A percentile compares a stretch with the other conserved stretches of the same genome.
Conservation (phyloP, 2,113 vertebrate genomes). For the Gymnobelideus leadbeateri region DNA sequence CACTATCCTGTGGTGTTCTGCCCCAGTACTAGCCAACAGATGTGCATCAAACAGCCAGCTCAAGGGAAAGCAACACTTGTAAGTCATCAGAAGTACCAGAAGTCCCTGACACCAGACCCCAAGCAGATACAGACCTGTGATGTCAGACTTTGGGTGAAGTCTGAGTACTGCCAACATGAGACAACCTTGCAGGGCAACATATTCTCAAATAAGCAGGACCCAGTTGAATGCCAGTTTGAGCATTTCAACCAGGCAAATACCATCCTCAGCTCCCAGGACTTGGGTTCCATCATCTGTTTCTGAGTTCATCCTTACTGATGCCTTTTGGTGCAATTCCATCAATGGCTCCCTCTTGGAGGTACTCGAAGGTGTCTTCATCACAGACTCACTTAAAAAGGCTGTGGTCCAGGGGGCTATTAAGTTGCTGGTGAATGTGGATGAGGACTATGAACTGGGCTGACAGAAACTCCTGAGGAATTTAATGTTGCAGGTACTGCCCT, state of each 20-base stretch:
- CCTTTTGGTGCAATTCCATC: slow-evolving; percentile 98
- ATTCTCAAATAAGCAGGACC: slow-evolving; percentile 98
- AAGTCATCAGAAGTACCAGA: slow-evolving; percentile 91
- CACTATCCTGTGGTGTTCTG: slow-evolving; percentile 91
- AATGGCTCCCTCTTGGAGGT: slow-evolving; percentile 96
- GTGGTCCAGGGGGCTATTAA: slow-evolving; percentile 98
- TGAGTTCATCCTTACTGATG: slow-evolving; percentile 98
- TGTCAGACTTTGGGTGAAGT: slow-evolving; percentile 95
- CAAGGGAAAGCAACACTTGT: slow-evolving; percentile 87
- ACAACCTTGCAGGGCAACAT: slow-evolving; percentile 96
- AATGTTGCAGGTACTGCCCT: slow-evolving; percentile 88
- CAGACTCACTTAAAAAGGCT: slow-evolving; percentile 97
- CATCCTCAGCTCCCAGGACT: slow-evolving; percentile 95
- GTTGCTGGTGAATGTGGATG: slow-evolving; percentile 97
- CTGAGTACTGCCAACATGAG: slow-evolving; percentile 98
- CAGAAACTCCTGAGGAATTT: slow-evolving; percentile 96
- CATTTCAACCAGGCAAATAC: slow-evolving; percentile 98
- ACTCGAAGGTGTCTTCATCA: slow-evolving; percentile 98
- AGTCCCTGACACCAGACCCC: slow-evolving; percentile 91
- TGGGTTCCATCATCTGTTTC: slow-evolving; percentile 98
- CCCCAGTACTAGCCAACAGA: slow-evolving; percentile 88
- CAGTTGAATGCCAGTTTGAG: slow-evolving; percentile 95
- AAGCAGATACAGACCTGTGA: slow-evolving; percentile 98
- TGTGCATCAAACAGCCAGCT: slow-evolving; percentile 86
- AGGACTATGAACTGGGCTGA: slow-evolving; percentile 96